These are phyloP conservation scores for Adelosebastes latens DNA, from an alignment of 2,797 vertebrate genomes.

Conservation along the genomic window DNA sequence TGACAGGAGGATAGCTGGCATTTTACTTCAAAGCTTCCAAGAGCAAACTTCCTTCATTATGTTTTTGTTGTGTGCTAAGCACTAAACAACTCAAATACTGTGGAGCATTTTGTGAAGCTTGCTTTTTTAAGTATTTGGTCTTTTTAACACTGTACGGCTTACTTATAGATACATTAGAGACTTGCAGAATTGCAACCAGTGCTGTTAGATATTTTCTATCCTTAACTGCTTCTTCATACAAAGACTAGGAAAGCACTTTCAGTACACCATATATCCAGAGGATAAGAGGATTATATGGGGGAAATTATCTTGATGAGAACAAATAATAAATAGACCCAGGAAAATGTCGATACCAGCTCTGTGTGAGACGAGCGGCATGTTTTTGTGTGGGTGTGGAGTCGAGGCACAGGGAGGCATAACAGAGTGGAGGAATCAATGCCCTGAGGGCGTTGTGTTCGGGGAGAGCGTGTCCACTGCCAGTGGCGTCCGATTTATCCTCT, in stretches of 20 bases:
- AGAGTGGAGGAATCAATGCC: conserved; percentile 40
- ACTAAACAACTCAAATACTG: conserved; percentile 15
- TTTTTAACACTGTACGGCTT: conserved; percentile 1
- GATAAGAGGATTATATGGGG: not conserved
- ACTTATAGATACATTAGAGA: not conserved
- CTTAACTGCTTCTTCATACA: conserved; percentile 4
- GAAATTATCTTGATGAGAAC: conserved; percentile 14
- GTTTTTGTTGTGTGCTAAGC: conserved; percentile 12
- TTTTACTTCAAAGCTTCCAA: conserved; percentile 18
- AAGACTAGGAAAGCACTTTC: conserved; percentile 2
- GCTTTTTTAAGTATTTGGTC: not conserved
- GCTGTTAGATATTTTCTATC: conserved; percentile 13
- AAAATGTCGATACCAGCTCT: conserved; percentile 37
- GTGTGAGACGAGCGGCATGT: conserved; percentile 38
- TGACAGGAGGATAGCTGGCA: conserved; percentile 3
- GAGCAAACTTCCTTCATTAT: conserved; percentile 1
- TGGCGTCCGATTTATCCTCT: conserved; percentile 54
- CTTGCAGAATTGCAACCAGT: conserved; percentile 12
- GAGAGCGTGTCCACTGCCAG: conserved; percentile 52
- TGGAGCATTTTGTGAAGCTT: conserved; percentile 6
- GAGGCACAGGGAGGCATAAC: conserved; percentile 59
- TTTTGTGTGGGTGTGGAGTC: conserved; percentile 57
- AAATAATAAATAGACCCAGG: conserved; percentile 32
- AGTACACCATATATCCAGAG: not conserved
- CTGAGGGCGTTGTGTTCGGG: conserved; percentile 39